phyloP scores from a whole-genome alignment of 2,888 invertebrate genomes.

The Steromphala cineraria region DNA sequence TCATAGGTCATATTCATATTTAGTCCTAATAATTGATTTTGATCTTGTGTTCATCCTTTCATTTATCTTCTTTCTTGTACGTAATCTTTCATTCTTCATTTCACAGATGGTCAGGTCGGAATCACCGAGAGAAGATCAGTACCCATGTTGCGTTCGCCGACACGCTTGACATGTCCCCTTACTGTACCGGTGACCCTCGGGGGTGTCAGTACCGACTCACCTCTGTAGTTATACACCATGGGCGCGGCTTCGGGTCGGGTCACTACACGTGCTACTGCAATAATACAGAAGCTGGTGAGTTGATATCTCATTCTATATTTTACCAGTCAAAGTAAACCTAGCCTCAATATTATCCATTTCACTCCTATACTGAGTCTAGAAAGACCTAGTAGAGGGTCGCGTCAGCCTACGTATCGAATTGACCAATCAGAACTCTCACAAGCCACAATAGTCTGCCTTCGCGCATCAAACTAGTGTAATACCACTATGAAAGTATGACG shows the following conservation, averaged over 20 bases:
- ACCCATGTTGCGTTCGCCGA: constrained; percentile 71
- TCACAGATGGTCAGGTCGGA: constrained; percentile 71
- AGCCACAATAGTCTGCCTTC: no score
- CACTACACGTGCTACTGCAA: constrained; percentile 74
- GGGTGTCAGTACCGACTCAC: constrained; percentile 60
- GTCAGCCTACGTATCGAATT: no score
- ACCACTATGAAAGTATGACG: no score
- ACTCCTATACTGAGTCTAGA: no score
- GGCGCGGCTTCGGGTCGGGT: constrained; percentile 73
- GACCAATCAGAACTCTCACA: no score
- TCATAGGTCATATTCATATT: neutral
- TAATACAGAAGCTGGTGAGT: constrained; percentile 68
- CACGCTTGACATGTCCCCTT: constrained; percentile 66
- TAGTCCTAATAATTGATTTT: neutral
- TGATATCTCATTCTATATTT: neutral
- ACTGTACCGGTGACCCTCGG: constrained; percentile 46
- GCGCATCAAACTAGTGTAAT: no score
- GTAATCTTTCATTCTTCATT: neutral
- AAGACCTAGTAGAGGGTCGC: no score
- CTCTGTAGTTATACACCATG: constrained; percentile 74
- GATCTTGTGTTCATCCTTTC: neutral
- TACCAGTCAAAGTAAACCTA: no score
- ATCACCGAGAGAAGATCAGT: constrained; percentile 71
- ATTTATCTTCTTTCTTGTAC: neutral
- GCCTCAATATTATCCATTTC: no score